A percentile compares a stretch with the other conserved stretches of the same genome.
Conservation (phyloP, 1,140 invertebrate genomes). For the Chironomus striatipennis region DNA sequence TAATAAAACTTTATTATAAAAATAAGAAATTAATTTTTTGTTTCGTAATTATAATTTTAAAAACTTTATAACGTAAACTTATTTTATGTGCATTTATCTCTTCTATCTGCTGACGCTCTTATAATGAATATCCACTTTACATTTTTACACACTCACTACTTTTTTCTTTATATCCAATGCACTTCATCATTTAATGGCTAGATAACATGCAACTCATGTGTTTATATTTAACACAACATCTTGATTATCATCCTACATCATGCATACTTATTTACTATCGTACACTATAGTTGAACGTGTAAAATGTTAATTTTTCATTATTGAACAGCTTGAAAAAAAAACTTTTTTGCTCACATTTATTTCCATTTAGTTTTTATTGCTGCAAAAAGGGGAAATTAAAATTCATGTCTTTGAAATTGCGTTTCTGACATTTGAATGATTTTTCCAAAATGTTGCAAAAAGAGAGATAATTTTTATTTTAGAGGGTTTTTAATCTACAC, state of each 20-base stretch:
- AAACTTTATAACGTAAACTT: neutral
- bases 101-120: neutral
- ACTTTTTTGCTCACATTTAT: neutral
- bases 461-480: too few species aligned
- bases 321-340: neutral
- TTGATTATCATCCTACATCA: neutral
- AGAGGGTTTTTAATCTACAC: too few species aligned
- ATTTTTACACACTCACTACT: too few species aligned
- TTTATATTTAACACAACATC: slow-evolving; percentile 14
- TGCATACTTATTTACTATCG: too few species aligned
- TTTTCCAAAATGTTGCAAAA: too few species aligned
- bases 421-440: too few species aligned
- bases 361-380: too few species aligned
- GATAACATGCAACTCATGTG: slow-evolving; percentile 12
- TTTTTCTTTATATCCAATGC: neutral
- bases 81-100: neutral
- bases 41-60: neutral
- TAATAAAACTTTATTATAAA: neutral
- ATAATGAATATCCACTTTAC: neutral
- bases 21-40: neutral
- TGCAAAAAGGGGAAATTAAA: too few species aligned
- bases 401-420: too few species aligned
- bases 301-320: neutral
- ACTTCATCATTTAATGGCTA: slow-evolving; percentile 9
- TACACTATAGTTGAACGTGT: neutral